These are phyloP conservation scores for Mormyrus lacerda DNA, from an alignment of 2,113 vertebrate species.

Conservation along the genomic window DNA sequence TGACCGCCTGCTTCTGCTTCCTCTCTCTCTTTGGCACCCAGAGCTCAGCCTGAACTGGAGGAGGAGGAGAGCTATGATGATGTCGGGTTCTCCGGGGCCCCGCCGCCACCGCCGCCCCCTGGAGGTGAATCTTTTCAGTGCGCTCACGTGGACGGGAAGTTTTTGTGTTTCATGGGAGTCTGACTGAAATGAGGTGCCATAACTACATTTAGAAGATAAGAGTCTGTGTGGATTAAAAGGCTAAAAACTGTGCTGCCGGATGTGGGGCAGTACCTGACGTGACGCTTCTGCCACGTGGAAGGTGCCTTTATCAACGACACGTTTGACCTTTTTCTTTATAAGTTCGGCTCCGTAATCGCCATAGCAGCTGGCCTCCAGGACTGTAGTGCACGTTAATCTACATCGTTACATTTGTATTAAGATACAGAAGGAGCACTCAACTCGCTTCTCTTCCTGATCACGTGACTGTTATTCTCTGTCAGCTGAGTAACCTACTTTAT, in stretches of 20 bases:
- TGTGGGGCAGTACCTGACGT: not conserved
- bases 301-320: not conserved
- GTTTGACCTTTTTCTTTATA: not conserved
- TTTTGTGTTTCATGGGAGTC: not conserved
- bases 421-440: not conserved
- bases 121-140: constrained; percentile 34
- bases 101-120: constrained; percentile 9
- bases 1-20: not conserved
- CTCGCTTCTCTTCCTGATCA: not conserved
- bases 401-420: not conserved
- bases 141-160: not conserved
- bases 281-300: not conserved
- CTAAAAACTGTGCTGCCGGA: not conserved
- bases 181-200: not conserved
- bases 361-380: not conserved
- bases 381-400: not conserved
- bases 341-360: not conserved
- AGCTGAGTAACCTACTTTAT: not conserved
- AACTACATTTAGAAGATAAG: not conserved
- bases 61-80: constrained; percentile 77
- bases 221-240: not conserved
- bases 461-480: not conserved
- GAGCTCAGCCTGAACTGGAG: constrained; percentile 38
- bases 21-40: constrained; percentile 26
- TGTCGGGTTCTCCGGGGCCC: constrained; percentile 42